Base-by-base conservation (phyloP, 2,888 invertebrate species). In the Axea sp. region DNA sequence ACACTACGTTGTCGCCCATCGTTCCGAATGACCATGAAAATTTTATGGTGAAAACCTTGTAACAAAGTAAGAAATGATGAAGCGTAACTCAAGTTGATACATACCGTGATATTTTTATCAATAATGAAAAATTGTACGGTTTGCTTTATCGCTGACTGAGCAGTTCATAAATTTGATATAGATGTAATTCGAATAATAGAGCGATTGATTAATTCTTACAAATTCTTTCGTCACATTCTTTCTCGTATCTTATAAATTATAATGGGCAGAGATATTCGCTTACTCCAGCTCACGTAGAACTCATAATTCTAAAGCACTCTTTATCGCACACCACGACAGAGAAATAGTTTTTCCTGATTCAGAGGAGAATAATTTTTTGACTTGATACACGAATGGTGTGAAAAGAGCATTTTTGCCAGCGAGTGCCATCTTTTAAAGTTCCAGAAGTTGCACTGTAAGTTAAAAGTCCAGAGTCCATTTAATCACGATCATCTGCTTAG, bases 291-390 rank as follows among this genome's bases (percentile, higher is more conserved):
- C 57, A 67, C 57, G 57, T 39, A 57, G 39, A 15, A 47, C 55
- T 65, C 47, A 65, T 57, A 67, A 67, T 31, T 67, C 57, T 39
- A 24, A 57, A 57, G 57, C 24, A 47, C 47, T 67, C 49, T 67
- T 67, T 67, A 67, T 67, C 67, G 57, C 39, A 49, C 19, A 43
- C 41, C 28, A 43, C 47, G 49, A 67, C 39, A 49, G 24, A 14
- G 49, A 67, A 67, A 67, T 57, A 67, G 55, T 67, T 67, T 65
- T 49, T 47, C 45, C 47, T 39, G 45, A 55, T 65, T 65, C 55
- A 31, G 19, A 30, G 24, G 19, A 35, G 55, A 55, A 55, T 65
- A 65, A 65, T 65, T 53, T 64, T 65, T 65, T 22, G 33, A 55
- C 28, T 37, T 33, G 37, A 65, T 30, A 65, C 65, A 53, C 7